Evolutionary conservation across 2,113 vertebrate genomes (phyloP), one percentile per base, ranked within the genome.

Genomic region (Marcusenius ussheri): DNA sequence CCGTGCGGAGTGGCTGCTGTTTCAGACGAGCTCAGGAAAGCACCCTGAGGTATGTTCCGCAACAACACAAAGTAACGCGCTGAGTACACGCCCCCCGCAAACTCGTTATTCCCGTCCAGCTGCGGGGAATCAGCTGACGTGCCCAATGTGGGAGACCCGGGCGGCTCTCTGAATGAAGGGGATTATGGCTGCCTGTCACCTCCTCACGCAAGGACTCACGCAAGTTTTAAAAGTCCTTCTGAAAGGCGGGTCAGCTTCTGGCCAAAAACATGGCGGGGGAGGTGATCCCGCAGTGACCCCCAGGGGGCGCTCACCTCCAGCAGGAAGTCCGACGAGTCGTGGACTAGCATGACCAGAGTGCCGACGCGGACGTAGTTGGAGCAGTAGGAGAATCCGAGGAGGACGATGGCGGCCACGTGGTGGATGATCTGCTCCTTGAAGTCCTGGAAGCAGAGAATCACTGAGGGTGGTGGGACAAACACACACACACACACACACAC

Each of bases 341-440:
- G 98, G 2, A 99, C 94, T 47, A 98, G 91, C 95, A 99, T 91
- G 90, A 99, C 97, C 92, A 99, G 94, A 0, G 96, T 96, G 49
- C 98, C 98, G 0, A 99, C 94, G 51, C 97, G 97, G 89, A 98
- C 94, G 93, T 97, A 97, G 92, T 98, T 99, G n/a, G 96, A 90
- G 88, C 97, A 97, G 92, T 99, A 99, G 0, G 98, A 99, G 95
- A 98, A 98, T 74, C 92, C 90, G 39, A 99, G 96, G 85, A 99
- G 95, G 92, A 95, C 93, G 90, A 99, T 96, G 84, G 98, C 97
- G 87, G 96, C 96, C 47, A 96, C 94, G 83, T 98, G 97, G 91
- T 98, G 97, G 66, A 98, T 85, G 35, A 98, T 96, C 93, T 99
- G 98, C 88, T 98, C 97, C 91, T 95, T 97, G 90, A 98, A 97